These are phyloP conservation scores for Cryptus viduatorius DNA, from an alignment of 2,888 invertebrate genomes.

Conservation along the genomic window DNA sequence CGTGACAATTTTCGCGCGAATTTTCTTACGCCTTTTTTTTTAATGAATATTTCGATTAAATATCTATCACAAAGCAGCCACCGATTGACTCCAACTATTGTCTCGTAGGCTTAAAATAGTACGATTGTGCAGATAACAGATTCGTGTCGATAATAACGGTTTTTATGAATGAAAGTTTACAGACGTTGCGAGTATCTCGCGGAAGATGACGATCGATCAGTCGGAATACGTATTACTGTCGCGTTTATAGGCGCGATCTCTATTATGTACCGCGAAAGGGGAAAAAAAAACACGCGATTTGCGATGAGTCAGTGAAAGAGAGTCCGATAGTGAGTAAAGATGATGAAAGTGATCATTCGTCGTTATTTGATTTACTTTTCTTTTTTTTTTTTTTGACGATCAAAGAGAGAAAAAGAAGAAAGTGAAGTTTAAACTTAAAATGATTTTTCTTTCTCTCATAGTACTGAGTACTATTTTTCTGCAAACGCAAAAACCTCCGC, in stretches of 20 bases:
- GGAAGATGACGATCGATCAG: slow-evolving; percentile 35
- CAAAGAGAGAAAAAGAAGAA: slow-evolving; percentile 29
- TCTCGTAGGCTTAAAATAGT: slow-evolving; percentile 4
- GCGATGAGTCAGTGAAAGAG: slow-evolving; percentile 29
- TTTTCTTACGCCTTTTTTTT: neutral
- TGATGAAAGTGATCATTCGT: slow-evolving; percentile 30
- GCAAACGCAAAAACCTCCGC: neutral
- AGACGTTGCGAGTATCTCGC: slow-evolving; percentile 17
- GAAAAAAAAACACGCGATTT: neutral
- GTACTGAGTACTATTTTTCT: neutral
- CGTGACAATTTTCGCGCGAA: neutral
- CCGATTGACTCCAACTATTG: slow-evolving; percentile 25
- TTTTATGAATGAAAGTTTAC: neutral
- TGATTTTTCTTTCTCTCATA: slow-evolving; percentile 17
- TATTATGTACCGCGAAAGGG: neutral
- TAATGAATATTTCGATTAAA: neutral
- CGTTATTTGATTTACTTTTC: neutral
- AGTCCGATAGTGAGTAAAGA: slow-evolving; percentile 5
- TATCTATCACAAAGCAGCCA: slow-evolving; percentile 17
- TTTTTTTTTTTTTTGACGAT: slow-evolving; percentile 7
- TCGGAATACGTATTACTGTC: neutral
- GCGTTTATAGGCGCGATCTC: slow-evolving; percentile 2
- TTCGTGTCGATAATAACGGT: slow-evolving; percentile 2
- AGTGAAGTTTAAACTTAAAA: slow-evolving; percentile 36
- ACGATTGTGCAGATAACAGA: slow-evolving; percentile 33